Conservation (phyloP, 1,140 invertebrate genomes). For the Cataglyphis hispanica region DNA sequence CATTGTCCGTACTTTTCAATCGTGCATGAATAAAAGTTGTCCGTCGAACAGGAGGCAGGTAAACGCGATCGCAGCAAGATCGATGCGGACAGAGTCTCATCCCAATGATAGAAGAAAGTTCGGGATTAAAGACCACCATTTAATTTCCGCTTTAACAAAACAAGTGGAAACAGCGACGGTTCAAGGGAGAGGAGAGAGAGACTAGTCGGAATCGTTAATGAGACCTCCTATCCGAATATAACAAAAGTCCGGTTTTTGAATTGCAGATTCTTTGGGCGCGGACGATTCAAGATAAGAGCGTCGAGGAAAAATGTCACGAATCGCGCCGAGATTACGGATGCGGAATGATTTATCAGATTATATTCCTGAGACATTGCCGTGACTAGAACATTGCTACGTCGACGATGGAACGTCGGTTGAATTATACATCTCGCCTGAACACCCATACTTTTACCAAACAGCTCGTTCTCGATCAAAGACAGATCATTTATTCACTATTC, state of each 20-base stretch:
- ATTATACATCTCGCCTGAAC: neutral
- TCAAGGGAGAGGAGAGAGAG: neutral
- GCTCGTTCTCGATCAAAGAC: too few species aligned
- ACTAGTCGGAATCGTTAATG: slow-evolving; percentile 70
- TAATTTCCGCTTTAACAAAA: slow-evolving; percentile 71
- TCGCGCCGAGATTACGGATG: slow-evolving; percentile 20
- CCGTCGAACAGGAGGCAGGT: neutral
- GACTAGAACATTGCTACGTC: too few species aligned
- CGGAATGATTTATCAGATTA: slow-evolving; percentile 38
- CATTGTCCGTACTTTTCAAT: slow-evolving; percentile 19
- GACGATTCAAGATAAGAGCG: neutral
- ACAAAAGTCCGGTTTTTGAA: slow-evolving; percentile 68
- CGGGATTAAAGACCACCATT: slow-evolving; percentile 66
- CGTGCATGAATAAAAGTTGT: slow-evolving; percentile 44
- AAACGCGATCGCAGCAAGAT: neutral
- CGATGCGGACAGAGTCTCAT: slow-evolving; percentile 1
- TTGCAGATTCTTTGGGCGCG: slow-evolving; percentile 63
- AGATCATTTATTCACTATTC: neutral
- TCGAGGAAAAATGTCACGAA: slow-evolving; percentile 27
- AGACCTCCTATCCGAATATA: slow-evolving; percentile 65
- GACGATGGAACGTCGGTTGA: neutral
- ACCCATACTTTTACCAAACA: neutral
- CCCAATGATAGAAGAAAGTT: slow-evolving; percentile 51
- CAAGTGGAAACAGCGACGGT: slow-evolving; percentile 37
- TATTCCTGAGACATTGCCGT: neutral